A percentile compares a stretch with the other conserved stretches of the same genome.
Evolutionary conservation across 2,797 vertebrate species (phyloP).

Genomic region (Prunella strophiata): DNA sequence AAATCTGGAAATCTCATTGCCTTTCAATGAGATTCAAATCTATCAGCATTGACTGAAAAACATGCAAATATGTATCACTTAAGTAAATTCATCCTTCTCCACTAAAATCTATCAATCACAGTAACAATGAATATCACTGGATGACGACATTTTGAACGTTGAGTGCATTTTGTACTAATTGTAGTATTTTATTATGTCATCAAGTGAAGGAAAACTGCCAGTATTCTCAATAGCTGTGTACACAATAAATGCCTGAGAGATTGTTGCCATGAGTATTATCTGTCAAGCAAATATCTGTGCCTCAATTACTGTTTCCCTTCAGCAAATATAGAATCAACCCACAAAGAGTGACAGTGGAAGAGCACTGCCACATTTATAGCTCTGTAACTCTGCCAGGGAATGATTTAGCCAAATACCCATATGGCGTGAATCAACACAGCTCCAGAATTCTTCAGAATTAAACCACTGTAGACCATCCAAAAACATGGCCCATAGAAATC

Average conservation of each 20-base stretch:
- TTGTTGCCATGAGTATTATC: conserved; percentile 46
- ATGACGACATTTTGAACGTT: neutral
- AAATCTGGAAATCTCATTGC: conserved; percentile 51
- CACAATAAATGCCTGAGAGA: conserved; percentile 57
- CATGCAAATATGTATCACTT: neutral
- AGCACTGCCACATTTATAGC: neutral
- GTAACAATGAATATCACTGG: neutral
- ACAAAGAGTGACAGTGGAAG: neutral
- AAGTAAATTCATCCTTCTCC: conserved; percentile 22
- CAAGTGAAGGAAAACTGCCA: conserved; percentile 46
- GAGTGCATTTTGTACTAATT: conserved; percentile 47
- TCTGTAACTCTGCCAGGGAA: neutral
- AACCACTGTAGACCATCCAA: neutral
- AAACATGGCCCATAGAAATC: neutral
- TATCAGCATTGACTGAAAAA: conserved; percentile 23
- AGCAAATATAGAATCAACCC: conserved; percentile 31
- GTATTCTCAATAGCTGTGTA: conserved; percentile 25
- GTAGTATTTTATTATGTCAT: conserved; percentile 55
- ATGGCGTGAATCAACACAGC: neutral
- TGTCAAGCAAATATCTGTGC: conserved; percentile 49
- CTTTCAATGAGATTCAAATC: conserved; percentile 41
- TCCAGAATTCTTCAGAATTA: neutral
- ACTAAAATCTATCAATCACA: conserved; percentile 20
- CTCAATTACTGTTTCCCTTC: conserved; percentile 41
- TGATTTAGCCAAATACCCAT: conserved; percentile 6